Conservation (phyloP, 2,888 invertebrate species). For the Xiphydria camelus region DNA sequence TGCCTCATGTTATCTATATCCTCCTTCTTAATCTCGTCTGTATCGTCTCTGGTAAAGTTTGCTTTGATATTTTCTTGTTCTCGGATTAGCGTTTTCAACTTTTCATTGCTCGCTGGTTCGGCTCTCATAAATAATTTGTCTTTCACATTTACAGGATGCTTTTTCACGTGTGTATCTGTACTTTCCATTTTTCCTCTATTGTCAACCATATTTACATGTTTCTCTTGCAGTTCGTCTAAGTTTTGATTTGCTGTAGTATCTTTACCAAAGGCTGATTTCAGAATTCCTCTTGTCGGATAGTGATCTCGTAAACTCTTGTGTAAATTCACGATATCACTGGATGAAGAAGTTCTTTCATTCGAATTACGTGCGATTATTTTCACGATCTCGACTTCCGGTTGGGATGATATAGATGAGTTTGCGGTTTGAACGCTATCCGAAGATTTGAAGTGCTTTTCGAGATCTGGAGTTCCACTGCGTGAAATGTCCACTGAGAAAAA, state of each 20-base stretch:
- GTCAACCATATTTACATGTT: neutral
- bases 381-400: neutral
- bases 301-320: conserved; percentile 3
- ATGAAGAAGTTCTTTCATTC: neutral
- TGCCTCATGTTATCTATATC: conserved; percentile 53
- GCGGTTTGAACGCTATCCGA: conserved; percentile 26
- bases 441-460: conserved; percentile 52
- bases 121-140: conserved; percentile 53
- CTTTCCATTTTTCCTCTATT: neutral
- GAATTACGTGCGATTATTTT: conserved; percentile 17
- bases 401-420: conserved; percentile 5
- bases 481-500: conserved; percentile 39
- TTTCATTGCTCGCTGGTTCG: conserved; percentile 48
- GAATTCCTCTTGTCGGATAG: neutral
- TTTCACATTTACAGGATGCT: conserved; percentile 28
- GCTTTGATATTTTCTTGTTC: conserved; percentile 43
- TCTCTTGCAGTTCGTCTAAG: neutral
- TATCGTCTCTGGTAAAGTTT: conserved; percentile 43
- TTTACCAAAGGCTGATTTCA: neutral
- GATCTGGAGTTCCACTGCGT: conserved; percentile 45
- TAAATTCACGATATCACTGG: neutral
- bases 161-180: neutral
- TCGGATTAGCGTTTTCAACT: conserved; percentile 43
- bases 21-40: conserved; percentile 52
- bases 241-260: neutral